Conservation (phyloP, 2,888 invertebrate species). For the Drosophila rellima region DNA sequence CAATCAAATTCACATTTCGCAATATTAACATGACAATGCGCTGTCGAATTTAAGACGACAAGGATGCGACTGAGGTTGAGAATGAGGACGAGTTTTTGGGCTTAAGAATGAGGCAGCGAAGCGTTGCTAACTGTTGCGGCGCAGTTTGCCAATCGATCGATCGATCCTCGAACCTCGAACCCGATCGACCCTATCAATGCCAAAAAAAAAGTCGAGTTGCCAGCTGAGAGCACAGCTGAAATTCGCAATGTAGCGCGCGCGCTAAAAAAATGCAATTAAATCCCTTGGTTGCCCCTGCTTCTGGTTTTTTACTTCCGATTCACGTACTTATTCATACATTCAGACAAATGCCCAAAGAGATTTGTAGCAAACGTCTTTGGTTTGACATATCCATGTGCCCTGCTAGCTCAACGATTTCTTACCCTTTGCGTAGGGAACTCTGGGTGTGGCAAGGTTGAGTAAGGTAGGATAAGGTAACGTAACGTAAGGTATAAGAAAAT, state of each 20-base stretch:
- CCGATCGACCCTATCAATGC: conserved; percentile 44
- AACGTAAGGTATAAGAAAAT: conserved; percentile 26
- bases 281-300: conserved; percentile 53
- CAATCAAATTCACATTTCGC: conserved; percentile 83
- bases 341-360: conserved; percentile 40
- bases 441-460: conserved; percentile 58
- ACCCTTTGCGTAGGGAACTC: conserved; percentile 53
- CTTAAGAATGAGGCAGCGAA: conserved; percentile 44
- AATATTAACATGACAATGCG: conserved; percentile 81
- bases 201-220: conserved; percentile 26
- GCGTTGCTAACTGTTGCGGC: conserved; percentile 72
- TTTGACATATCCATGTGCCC: conserved; percentile 43
- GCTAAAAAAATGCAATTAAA: conserved; percentile 79
- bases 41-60: conserved; percentile 9
- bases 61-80: conserved; percentile 30
- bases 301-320: conserved; percentile 33
- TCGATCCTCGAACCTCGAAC: conserved; percentile 40
- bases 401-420: conserved; percentile 33
- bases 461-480: conserved; percentile 42
- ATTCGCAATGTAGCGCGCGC: conserved; percentile 77
- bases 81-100: neutral
- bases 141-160: conserved; percentile 62
- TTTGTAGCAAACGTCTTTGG: conserved; percentile 77
- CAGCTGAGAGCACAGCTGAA: conserved; percentile 72
- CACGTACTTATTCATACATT: conserved; percentile 47